Evolutionary conservation across 1,140 invertebrate genomes (phyloP).

Genomic region (Trichogramma pretiosum): DNA sequence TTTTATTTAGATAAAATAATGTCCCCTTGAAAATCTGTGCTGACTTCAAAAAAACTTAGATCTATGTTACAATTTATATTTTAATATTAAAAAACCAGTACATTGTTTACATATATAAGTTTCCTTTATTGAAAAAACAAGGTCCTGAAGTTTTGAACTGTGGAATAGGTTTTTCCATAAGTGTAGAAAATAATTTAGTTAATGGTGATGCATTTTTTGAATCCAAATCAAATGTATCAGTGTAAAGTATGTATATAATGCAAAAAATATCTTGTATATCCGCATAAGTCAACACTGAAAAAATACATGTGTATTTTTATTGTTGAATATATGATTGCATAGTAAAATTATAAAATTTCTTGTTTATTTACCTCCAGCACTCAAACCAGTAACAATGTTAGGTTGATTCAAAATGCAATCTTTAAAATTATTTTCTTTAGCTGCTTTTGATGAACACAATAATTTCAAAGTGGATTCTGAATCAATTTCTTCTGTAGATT

Average conservation of each 20-base stretch:
- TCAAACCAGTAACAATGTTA: constrained; percentile 37
- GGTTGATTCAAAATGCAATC: constrained; percentile 31
- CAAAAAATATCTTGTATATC: constrained; percentile 27
- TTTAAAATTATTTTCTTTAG: constrained; percentile 15
- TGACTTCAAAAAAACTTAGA: too few relatives aligned
- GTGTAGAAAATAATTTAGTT: constrained; percentile 29
- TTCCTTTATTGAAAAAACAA: constrained; percentile 40
- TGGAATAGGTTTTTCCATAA: constrained; percentile 23
- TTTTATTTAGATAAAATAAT: too few relatives aligned
- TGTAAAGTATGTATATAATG: constrained; percentile 34
- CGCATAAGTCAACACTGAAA: constrained; percentile 37
- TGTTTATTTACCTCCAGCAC: constrained; percentile 33
- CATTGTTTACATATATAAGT: constrained; percentile 36
- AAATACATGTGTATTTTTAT: constrained; percentile 12
- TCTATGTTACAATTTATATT: too few relatives aligned
- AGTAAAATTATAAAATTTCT: constrained; percentile 2
- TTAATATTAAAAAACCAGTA: too few relatives aligned
- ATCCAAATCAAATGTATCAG: constrained; percentile 34
- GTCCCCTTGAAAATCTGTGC: too few relatives aligned
- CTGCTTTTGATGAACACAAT: constrained; percentile 26
- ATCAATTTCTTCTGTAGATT: constrained; percentile 22
- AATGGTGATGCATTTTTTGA: constrained; percentile 32
- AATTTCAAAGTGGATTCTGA: constrained; percentile 29
- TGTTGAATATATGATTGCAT: constrained; percentile 12
- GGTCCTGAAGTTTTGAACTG: constrained; percentile 21